Conservation (phyloP, 2,888 invertebrate genomes). For the Resseliella maxima region DNA sequence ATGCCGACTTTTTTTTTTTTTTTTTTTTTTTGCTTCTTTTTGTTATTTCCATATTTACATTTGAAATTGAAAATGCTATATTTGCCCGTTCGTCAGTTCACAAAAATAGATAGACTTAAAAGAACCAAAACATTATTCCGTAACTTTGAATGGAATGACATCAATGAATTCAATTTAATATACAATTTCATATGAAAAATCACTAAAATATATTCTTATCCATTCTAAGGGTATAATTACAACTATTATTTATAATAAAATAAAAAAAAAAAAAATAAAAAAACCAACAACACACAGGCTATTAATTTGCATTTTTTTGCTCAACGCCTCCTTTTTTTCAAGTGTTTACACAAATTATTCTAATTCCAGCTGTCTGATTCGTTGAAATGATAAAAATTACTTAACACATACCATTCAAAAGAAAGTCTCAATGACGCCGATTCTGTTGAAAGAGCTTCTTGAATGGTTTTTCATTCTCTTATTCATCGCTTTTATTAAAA, state of each 20-base stretch:
- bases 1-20: not conserved
- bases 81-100: not conserved
- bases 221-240: slow-evolving; percentile 5
- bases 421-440: not conserved
- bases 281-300: too few species aligned
- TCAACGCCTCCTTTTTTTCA: too few species aligned
- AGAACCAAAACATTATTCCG: not conserved
- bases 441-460: not conserved
- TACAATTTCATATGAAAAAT: not conserved
- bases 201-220: not conserved
- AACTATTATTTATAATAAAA: slow-evolving; percentile 3
- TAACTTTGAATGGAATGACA: not conserved
- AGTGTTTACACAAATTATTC: too few species aligned
- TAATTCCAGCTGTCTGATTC: not conserved
- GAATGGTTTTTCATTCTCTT: not conserved
- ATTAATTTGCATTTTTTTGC: too few species aligned
- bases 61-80: not conserved
- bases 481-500: not conserved
- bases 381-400: not conserved
- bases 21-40: not conserved
- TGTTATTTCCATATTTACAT: not conserved
- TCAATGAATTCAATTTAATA: not conserved
- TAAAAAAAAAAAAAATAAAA: too few species aligned
- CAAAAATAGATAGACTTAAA: slow-evolving; percentile 7
- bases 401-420: not conserved